Evolutionary conservation across 2,888 invertebrate genomes (phyloP), one percentile per base, ranked within the genome.

Genomic region (Pyrrhosoma nymphula): DNA sequence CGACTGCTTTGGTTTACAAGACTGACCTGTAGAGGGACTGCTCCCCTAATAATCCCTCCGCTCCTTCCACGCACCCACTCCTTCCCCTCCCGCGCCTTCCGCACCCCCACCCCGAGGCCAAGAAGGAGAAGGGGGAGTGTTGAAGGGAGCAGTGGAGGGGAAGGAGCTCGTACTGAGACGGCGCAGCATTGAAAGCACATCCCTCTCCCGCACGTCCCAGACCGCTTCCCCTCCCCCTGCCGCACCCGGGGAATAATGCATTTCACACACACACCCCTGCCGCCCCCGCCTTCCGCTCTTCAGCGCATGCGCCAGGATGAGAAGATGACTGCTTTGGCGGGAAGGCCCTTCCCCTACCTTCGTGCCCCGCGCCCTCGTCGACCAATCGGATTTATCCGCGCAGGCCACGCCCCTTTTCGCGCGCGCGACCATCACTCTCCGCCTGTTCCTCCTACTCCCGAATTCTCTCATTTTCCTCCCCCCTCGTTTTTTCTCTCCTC

Each of bases 1-100:
- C 82, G 30, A 26, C 30, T 82, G 82, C 82, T 82, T 35, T 16
- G 30, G 93, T 35, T 93, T 75, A 39, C 39, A 93, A 93, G 69
- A 93, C 93, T 93, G 93, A 47, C 63, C 93, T 63, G 69, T 55
- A 93, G 93, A 93, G 93, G 93, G 93, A 93, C 69, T 30, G 69
- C 47, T 47, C 16, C 93, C 26, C 69, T 93, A 63, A 69, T 93
- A 93, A 89, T 56, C 89, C 30, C 82, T 35, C 82, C 35, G 82
- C 82, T 35, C 82, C 82, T 69, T n/a, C 69, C 69, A 69, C 69
- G 16, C 82, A 18, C 82, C 16, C 82, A 0, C 82, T 14, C 26
- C 69, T 69, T 26, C 69, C 69, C 16, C 26, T 26, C 82, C 35
- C 30, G 14, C 14, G 30, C 82, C 35, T 35, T 1, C 35, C 30